These are phyloP conservation scores for Drosophila ambigua DNA, from an alignment of 1,140 invertebrate genomes.

Conservation along the genomic window DNA sequence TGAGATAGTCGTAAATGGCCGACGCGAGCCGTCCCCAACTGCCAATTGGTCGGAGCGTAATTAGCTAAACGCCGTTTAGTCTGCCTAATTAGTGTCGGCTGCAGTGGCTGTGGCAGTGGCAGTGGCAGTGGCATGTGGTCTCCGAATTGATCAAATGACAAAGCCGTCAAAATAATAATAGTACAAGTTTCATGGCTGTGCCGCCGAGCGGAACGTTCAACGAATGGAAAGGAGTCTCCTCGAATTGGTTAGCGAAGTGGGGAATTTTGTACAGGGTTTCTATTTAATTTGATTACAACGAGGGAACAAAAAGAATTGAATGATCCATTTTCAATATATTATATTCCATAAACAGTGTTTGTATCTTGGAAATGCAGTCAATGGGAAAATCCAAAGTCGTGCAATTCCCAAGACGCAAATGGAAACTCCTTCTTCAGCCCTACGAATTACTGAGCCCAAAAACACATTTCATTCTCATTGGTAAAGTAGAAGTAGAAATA, in stretches of 20 bases:
- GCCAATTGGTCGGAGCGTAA: constrained; percentile 59
- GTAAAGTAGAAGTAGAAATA: too few relatives aligned
- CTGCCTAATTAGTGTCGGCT: constrained; percentile 56
- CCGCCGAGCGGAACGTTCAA: constrained; percentile 21
- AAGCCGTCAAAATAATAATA: constrained; percentile 50
- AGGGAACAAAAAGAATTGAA: neutral
- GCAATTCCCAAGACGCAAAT: too few relatives aligned
- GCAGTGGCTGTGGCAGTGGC: neutral
- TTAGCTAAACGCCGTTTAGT: constrained; percentile 63
- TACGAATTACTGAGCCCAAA: too few relatives aligned
- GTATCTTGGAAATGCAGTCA: too few relatives aligned
- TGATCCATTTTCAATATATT: neutral
- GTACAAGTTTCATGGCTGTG: constrained; percentile 31
- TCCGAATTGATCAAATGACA: constrained; percentile 43
- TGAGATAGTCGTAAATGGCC: constrained; percentile 71
- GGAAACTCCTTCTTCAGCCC: too few relatives aligned
- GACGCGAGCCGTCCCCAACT: constrained; percentile 25
- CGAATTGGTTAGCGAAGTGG: constrained; percentile 27
- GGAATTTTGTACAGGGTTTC: constrained; percentile 29
- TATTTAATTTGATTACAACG: constrained; percentile 7
- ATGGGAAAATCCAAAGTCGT: too few relatives aligned
- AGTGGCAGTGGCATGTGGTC: constrained; percentile 32
- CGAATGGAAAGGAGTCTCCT: constrained; percentile 6
- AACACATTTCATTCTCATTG: too few relatives aligned
- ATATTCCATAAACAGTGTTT: too few relatives aligned